Conservation (phyloP, 1,140 invertebrate species). For the silkworm (Bombyx mori) region ASM3026992v2 NC_085116.1:5978001-5978500, state of each 20-base stretch:
- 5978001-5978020: conserved; percentile 67
- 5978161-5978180: conserved; percentile 66
- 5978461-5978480: conserved; percentile 80
- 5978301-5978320: conserved; percentile 65
- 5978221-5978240: conserved; percentile 42
- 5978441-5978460: conserved; percentile 73
- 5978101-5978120: conserved; percentile 71
- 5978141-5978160: conserved; percentile 68
- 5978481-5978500: conserved; percentile 82
- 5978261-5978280: conserved; percentile 45
- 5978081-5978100: conserved; percentile 72
- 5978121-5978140: conserved; percentile 52
- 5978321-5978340: conserved; percentile 67
- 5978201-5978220: conserved; percentile 46
- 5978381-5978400: conserved; percentile 71
- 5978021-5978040: conserved; percentile 34
- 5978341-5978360: conserved; percentile 73
- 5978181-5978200: conserved; percentile 37
- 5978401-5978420: conserved; percentile 78
- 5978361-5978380: conserved; percentile 74
- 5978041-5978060: conserved; percentile 30
- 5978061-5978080: conserved; percentile 75
- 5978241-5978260: conserved; percentile 27
- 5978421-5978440: conserved; percentile 72
- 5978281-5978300: conserved; percentile 51